Base-by-base conservation (phyloP, 2,888 invertebrate species). In the Meteorus cinctellus region DNA sequence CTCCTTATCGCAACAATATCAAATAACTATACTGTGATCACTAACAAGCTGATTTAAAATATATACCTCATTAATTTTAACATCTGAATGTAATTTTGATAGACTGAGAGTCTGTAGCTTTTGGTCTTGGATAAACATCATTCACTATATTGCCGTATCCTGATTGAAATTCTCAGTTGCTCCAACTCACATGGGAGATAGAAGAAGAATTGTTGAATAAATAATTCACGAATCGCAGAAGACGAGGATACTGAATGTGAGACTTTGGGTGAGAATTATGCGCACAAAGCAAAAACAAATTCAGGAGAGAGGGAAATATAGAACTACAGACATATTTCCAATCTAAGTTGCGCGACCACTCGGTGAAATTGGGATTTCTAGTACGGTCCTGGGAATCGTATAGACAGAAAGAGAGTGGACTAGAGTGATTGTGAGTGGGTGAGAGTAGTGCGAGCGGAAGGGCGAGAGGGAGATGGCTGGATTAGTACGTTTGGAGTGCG, bases 271-370 rank as follows among this genome's bases (percentile, higher is more conserved):
- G 29, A 72, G 48, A 62, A 72, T 48, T 62, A 65, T 65, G 45
- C 45, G 29, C 45, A 63, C 48, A 68, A 24, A 45, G 66, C 41
- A 24, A 45, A 41, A 24, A 45, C 27, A 16, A 45, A 51, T 29
- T 27, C 16, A 27, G 27, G 14, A 62, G 19, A 27, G 62, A 72
- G 31, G 69, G 31, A 36, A 45, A 72, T 48, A 24, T 67, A 68
- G n/a, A 55, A 68, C 62, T 62, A 29, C 31, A 31, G 62, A 62
- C 31, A 62, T 62, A 62, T 62, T 62, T 65, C 45, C 77, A 69
- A 77, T 78, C 72, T 63, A 72, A 76, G 76, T 76, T 76, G 51
- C 63, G 51, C 74, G 78, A 73, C 67, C 78, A 74, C 76, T 76
- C 67, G 67, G 34, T 74, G 41, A 68, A 78, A 76, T 78, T 76